Base-by-base conservation (phyloP, 1,140 invertebrate species). In the Linepithema humile region DNA sequence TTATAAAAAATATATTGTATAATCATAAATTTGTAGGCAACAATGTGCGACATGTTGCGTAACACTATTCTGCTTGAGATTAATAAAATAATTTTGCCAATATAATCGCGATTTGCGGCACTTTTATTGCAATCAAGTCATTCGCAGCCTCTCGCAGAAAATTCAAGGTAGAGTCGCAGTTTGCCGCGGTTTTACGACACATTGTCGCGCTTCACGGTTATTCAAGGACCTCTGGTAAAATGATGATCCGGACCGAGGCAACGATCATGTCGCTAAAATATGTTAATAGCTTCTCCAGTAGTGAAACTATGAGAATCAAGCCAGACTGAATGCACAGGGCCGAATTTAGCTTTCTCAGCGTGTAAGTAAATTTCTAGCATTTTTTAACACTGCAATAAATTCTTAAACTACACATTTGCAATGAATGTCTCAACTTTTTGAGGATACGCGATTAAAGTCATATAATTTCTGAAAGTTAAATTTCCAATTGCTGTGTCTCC, bases 281-380 rank as follows among this genome's bases (percentile, higher is more conserved):
- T 55, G 50, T 73, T 57, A 73, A 26, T 55, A 73, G 20, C 32
- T 53, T 73, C 23, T 73, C 29, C 50, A 38, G 0, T 23, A 73
- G 35, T 57, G 50, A 73, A 73, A 73, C 50, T 73, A 57, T 57
- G 50, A 73, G 50, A 15, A 10, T 73, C 15, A 73, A 73, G 15
- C 70, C 7, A 53, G 50, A 70, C 20, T 57, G 70, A 15, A 57
- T 40, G n/a, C 15, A 38, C 70, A 73, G 70, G 70, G 70, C 32
- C 32, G 70, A 57, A 73, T 57, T 73, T 12, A 57, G 26, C 15
- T 45, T 69, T 48, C 23, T 45, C n/a, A 45, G 2, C 15, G 23
- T 35, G 12, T 20, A 6, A 26, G 15, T n/a, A 70, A 15, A 50
- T 73, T 60, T 43, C 2, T 73, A 1, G 20, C 12, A 53, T 23